Percentiles rank a stretch among this genome's conserved stretches.
Evolutionary conservation across 2,113 vertebrate species (phyloP).

Genomic region (Phyllostomus discolor): DNA sequence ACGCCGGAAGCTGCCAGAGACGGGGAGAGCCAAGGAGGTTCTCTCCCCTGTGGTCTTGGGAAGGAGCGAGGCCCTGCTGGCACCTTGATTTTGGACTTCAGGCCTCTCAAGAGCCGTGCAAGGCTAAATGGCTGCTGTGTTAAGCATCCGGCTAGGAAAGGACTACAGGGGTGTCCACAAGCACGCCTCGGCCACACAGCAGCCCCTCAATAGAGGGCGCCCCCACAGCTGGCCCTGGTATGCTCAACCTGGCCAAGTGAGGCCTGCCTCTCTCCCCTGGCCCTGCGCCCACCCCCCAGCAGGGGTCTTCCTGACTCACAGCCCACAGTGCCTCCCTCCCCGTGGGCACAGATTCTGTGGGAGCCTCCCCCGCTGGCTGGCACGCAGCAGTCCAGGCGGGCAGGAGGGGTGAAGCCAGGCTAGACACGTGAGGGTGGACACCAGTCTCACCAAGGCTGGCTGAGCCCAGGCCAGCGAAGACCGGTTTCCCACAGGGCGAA

Average conservation of each 20-base stretch:
- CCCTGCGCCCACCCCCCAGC: too few species aligned
- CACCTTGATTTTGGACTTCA: neutral
- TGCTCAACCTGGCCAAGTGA: too few species aligned
- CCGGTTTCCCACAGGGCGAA: neutral
- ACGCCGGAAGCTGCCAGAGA: neutral
- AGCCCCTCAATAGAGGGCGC: neutral
- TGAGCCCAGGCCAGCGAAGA: neutral
- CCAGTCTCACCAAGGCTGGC: neutral
- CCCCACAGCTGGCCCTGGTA: fast-evolving
- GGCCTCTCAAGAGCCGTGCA: neutral
- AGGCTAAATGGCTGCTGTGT: neutral
- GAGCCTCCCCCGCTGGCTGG: fast-evolving
- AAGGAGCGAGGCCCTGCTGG: neutral
- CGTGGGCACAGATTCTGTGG: neutral
- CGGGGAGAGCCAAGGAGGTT: fast-evolving
- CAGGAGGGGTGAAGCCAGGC: neutral
- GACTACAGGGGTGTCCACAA: fast-evolving
- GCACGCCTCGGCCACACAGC: too few species aligned
- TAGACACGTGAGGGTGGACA: fast-evolving
- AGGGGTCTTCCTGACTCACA: neutral
- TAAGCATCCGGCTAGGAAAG: neutral
- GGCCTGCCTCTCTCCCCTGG: neutral
- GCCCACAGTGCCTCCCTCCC: neutral
- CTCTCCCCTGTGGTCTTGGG: neutral
- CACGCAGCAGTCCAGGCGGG: fast-evolving